phyloP scores from a whole-genome alignment of 2,113 vertebrate genomes.

The Halcyon senegalensis region DNA sequence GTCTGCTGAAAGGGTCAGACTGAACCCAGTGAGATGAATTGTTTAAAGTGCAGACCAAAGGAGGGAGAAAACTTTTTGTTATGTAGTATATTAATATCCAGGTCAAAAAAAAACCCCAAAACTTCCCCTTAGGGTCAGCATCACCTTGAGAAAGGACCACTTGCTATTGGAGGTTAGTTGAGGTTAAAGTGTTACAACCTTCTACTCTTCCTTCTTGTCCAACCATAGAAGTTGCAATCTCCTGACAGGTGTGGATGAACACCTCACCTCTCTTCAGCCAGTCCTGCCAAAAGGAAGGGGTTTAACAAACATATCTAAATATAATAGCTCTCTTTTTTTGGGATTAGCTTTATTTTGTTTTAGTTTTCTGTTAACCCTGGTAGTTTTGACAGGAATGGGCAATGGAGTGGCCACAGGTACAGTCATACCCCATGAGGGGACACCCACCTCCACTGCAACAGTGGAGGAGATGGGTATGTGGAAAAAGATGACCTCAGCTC shows the following conservation, averaged over 20 bases:
- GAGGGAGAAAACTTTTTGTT: background rate
- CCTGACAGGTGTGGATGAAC: background rate
- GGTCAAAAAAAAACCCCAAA: background rate
- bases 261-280: background rate
- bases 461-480: background rate
- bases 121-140: background rate
- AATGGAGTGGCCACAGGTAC: background rate
- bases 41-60: background rate
- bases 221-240: accelerated
- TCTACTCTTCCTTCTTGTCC: background rate
- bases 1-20: background rate
- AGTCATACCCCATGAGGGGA: background rate
- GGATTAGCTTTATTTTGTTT: accelerated
- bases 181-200: background rate
- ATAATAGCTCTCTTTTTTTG: background rate
- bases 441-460: background rate
- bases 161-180: background rate
- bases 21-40: too few species aligned
- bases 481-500: background rate
- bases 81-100: accelerated
- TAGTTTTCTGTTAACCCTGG: background rate
- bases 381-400: background rate
- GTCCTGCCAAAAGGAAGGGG: background rate
- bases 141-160: background rate
- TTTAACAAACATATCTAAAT: background rate